Evolutionary conservation across 1,140 invertebrate species (phyloP).

Genomic region (Anastatus disparis): DNA sequence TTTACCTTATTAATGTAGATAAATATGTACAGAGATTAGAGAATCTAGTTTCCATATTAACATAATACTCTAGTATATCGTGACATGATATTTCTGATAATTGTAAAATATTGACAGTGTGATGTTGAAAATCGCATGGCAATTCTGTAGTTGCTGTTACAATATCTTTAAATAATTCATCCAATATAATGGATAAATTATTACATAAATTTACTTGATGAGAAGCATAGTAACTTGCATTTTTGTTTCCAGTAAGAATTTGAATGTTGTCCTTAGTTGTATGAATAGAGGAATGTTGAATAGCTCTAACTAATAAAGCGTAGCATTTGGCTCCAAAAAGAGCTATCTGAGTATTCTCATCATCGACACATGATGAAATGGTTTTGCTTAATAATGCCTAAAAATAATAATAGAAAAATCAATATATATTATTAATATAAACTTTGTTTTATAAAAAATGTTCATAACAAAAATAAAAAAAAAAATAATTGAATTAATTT

Average conservation of each 20-base stretch:
- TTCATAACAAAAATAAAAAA: neutral
- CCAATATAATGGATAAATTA: conserved; percentile 13
- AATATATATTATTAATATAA: neutral
- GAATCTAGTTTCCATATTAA: conserved; percentile 13
- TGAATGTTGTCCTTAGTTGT: neutral
- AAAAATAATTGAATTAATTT: neutral
- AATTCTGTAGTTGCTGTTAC: neutral
- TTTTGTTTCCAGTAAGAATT: neutral
- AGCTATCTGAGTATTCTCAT: neutral
- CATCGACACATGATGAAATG: conserved; percentile 23
- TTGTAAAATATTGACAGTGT: conserved; percentile 11
- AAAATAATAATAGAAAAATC: neutral
- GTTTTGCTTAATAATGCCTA: conserved; percentile 8
- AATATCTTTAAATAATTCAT: conserved; percentile 32
- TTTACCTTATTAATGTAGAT: conserved; percentile 23
- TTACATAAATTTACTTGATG: conserved; percentile 34
- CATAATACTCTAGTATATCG: conserved; percentile 25
- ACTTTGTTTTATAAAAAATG: neutral
- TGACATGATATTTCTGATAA: conserved; percentile 1
- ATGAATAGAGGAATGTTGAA: conserved; percentile 9
- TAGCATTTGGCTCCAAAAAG: conserved; percentile 27
- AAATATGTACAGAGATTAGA: conserved; percentile 25
- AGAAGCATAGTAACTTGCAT: conserved; percentile 16
- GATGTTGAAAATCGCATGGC: neutral
- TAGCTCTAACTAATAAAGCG: conserved; percentile 23